Conservation (phyloP, 2,797 vertebrate species). For the Sebastes nivosus region DNA sequence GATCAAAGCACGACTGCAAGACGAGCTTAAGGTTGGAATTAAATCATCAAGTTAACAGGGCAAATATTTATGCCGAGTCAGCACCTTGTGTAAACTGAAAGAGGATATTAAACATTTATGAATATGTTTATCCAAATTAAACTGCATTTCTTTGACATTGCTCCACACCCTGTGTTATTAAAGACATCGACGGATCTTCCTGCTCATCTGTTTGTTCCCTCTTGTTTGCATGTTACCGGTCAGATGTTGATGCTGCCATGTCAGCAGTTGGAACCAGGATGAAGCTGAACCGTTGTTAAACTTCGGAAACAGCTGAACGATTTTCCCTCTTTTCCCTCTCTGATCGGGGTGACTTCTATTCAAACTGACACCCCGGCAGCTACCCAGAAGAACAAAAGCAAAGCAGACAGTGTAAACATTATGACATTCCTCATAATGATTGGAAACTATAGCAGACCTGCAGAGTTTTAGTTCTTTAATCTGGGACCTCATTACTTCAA, state of each 20-base stretch:
- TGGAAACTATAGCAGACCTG: neutral
- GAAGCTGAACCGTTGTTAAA: constrained; percentile 1
- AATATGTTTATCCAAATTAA: constrained; percentile 10
- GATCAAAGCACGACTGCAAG: neutral
- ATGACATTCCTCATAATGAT: constrained; percentile 11
- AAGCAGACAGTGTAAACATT: constrained; percentile 46
- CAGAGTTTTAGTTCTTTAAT: constrained; percentile 20
- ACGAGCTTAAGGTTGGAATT: neutral
- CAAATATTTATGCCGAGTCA: neutral
- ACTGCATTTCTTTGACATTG: neutral
- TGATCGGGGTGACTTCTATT: constrained; percentile 26
- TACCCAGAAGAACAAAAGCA: constrained; percentile 50
- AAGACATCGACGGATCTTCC: neutral
- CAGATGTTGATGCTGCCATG: constrained; percentile 16
- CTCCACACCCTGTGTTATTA: neutral
- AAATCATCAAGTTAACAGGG: constrained; percentile 1
- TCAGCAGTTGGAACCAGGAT: constrained; percentile 31
- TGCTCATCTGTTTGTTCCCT: constrained; percentile 33
- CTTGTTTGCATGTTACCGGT: constrained; percentile 58
- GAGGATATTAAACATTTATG: constrained; percentile 7
- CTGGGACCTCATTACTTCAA: neutral
- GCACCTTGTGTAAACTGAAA: constrained; percentile 14
- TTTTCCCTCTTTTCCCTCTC: constrained; percentile 18
- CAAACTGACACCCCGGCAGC: constrained; percentile 42
- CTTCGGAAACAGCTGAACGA: constrained; percentile 30